Evolutionary conservation across 2,888 invertebrate species (phyloP).

Genomic region (Beris chalybata): DNA sequence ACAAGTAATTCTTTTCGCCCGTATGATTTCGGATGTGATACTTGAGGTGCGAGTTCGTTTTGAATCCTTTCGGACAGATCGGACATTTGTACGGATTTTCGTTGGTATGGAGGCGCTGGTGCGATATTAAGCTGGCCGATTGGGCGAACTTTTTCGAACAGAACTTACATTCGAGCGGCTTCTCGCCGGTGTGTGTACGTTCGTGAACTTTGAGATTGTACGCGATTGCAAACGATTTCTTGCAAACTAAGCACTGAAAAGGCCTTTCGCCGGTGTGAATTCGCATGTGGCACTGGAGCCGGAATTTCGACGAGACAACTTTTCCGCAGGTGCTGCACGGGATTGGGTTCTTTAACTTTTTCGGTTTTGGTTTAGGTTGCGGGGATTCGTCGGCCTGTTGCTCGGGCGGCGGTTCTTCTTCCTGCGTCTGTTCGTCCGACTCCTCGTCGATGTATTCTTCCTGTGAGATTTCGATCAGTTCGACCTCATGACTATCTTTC

Average conservation of each 20-base stretch:
- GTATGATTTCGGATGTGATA: slow-evolving; percentile 59
- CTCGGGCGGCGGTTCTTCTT: background rate
- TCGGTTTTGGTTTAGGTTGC: slow-evolving; percentile 34
- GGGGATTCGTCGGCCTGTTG: background rate
- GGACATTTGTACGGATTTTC: slow-evolving; percentile 57
- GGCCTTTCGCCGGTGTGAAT: slow-evolving; percentile 57
- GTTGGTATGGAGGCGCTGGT: slow-evolving; percentile 57
- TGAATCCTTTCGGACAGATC: slow-evolving; percentile 57
- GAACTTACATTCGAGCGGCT: slow-evolving; percentile 56
- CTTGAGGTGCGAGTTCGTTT: slow-evolving; percentile 58
- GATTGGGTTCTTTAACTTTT: slow-evolving; percentile 46
- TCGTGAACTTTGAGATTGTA: slow-evolving; percentile 58
- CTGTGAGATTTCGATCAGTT: background rate
- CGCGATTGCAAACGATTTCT: slow-evolving; percentile 56
- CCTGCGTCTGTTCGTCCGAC: background rate
- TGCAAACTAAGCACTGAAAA: slow-evolving; percentile 56
- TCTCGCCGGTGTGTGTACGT: slow-evolving; percentile 59
- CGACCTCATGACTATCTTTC: background rate
- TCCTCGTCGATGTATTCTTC: background rate
- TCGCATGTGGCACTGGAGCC: slow-evolving; percentile 57
- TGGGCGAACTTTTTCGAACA: slow-evolving; percentile 59
- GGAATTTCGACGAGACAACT: slow-evolving; percentile 59
- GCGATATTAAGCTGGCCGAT: slow-evolving; percentile 56
- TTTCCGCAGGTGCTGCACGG: slow-evolving; percentile 61
- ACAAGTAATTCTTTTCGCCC: slow-evolving; percentile 59